These are phyloP conservation scores for Venturia canescens DNA, from an alignment of 1,140 invertebrate species.

Conservation along the genomic window DNA sequence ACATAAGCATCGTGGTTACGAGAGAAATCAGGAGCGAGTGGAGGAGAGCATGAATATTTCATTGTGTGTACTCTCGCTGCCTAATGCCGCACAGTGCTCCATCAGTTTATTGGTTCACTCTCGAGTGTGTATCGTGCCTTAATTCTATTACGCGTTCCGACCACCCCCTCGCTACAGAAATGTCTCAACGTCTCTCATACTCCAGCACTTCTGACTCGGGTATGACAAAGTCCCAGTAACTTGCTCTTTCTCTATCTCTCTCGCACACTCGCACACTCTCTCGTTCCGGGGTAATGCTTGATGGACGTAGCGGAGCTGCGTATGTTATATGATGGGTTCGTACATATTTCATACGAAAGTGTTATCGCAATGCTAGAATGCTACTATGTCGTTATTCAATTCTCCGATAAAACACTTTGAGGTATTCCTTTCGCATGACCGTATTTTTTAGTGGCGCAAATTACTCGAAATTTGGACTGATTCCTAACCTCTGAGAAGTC, in stretches of 20 bases:
- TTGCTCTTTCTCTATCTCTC: no score
- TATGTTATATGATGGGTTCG: not conserved
- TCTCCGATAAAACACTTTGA: no score
- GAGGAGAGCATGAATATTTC: conserved; percentile 67
- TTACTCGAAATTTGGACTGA: no score
- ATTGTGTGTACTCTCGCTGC: conserved; percentile 56
- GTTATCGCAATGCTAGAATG: no score
- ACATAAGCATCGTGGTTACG: not conserved
- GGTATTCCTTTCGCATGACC: no score
- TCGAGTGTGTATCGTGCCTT: conserved; percentile 62
- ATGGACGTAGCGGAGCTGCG: conserved; percentile 2
- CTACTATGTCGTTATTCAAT: no score
- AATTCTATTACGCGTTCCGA: conserved; percentile 60
- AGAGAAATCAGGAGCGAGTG: conserved; percentile 1
- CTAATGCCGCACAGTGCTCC: conserved; percentile 53
- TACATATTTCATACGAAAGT: no score
- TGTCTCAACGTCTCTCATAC: not conserved
- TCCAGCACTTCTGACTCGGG: conserved; percentile 39
- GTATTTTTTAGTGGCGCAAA: no score
- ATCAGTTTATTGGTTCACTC: conserved; percentile 56
- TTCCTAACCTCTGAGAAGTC: no score
- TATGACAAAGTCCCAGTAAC: conserved; percentile 1
- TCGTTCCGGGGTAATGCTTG: not conserved
- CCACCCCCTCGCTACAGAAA: conserved; percentile 3
- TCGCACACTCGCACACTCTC: no score